Conservation (phyloP, 2,113 vertebrate genomes). For the Andinoacara biseriatus region DNA sequence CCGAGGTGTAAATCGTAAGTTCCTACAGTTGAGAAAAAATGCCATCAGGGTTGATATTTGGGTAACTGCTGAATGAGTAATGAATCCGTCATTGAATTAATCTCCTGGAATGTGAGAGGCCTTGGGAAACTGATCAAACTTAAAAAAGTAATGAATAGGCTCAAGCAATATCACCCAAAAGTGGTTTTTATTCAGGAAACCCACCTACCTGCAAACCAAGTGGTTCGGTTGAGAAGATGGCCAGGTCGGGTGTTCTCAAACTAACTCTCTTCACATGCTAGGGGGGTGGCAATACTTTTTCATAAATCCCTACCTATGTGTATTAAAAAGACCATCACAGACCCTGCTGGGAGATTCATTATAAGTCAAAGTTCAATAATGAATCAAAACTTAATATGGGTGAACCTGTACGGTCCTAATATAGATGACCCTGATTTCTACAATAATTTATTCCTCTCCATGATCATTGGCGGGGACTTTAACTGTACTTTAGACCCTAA, state of each 20-base stretch:
- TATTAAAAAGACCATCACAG: background rate
- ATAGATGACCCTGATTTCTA: background rate
- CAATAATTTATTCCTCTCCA: background rate
- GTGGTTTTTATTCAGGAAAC: background rate
- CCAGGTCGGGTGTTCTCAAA: background rate
- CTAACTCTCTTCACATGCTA: background rate
- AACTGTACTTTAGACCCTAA: background rate
- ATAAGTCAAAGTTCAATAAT: background rate
- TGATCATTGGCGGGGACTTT: too few relatives aligned
- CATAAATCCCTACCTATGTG: background rate
- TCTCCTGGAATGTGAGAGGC: constrained; percentile 2
- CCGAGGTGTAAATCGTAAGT: background rate
- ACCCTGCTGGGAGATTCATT: background rate
- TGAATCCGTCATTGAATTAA: background rate
- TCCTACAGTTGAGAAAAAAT: background rate
- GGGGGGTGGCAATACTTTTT: background rate
- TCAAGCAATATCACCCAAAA: constrained; percentile 6
- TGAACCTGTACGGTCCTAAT: background rate
- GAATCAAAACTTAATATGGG: background rate
- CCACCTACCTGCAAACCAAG: background rate
- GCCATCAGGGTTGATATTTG: background rate
- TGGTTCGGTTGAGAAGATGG: background rate
- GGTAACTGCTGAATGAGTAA: background rate
- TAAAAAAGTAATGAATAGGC: background rate
- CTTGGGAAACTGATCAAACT: background rate